Evolutionary conservation across 2,113 vertebrate species (phyloP).

Genomic region (Psilopsiagon aymara): DNA sequence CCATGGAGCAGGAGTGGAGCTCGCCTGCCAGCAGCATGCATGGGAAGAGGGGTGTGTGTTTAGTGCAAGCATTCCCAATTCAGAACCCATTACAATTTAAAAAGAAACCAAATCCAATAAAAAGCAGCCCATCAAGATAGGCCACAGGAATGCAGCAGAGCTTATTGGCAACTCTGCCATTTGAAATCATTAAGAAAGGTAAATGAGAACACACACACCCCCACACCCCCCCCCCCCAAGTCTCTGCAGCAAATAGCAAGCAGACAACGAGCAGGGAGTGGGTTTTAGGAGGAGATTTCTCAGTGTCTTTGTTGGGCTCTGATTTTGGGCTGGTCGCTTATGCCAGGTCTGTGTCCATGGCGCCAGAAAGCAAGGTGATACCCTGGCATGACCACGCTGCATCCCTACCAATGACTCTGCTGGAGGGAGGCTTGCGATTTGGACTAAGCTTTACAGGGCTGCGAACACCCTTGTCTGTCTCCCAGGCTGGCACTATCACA

Average conservation of each 20-base stretch:
- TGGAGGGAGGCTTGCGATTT: neutral
- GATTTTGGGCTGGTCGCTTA: neutral
- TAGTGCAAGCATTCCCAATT: neutral
- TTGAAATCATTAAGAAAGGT: slow-evolving; percentile 31
- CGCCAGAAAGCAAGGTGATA: neutral
- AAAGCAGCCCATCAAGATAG: neutral
- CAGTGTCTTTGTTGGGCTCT: neutral
- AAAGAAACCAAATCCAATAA: slow-evolving; percentile 7
- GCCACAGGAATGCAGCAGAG: slow-evolving; percentile 38
- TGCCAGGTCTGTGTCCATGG: neutral
- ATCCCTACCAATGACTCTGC: neutral
- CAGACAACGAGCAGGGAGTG: neutral
- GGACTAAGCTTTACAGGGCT: neutral
- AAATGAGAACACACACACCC: neutral
- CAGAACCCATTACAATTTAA: slow-evolving; percentile 4
- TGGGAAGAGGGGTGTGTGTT: neutral
- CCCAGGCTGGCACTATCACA: neutral
- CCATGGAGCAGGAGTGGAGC: neutral
- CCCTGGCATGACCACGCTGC: neutral
- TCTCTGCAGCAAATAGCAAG: neutral
- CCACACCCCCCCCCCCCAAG: too few relatives aligned
- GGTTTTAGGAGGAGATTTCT: neutral
- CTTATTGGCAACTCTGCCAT: neutral
- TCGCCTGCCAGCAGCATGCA: neutral
- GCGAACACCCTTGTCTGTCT: neutral